A percentile compares a stretch with the other conserved stretches of the same genome.
phyloP scores from a whole-genome alignment of 2,888 invertebrate genomes.

The Philereme vetulata region DNA sequence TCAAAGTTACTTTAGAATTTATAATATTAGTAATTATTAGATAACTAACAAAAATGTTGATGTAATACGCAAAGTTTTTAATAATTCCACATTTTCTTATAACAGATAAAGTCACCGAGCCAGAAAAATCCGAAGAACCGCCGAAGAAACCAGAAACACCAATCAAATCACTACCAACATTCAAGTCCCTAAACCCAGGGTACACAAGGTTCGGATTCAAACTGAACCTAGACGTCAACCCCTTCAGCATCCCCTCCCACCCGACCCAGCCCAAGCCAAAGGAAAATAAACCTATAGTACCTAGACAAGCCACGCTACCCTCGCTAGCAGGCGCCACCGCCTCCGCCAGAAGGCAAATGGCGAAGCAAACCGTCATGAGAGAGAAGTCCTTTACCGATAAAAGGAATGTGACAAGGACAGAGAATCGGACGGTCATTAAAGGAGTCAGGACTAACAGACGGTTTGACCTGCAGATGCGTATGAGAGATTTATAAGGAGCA shows the following conservation, averaged over 20 bases:
- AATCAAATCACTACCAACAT: slow-evolving; percentile 47
- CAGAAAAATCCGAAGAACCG: slow-evolving; percentile 31
- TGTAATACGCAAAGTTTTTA: no score
- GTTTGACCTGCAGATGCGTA: slow-evolving; percentile 88
- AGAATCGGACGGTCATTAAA: slow-evolving; percentile 80
- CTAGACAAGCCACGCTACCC: slow-evolving; percentile 48
- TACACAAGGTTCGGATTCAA: slow-evolving; percentile 81
- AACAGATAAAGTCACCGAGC: slow-evolving; percentile 39
- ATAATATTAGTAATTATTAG: no score
- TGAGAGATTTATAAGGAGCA: slow-evolving; percentile 73
- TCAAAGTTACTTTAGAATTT: no score
- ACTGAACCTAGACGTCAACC: slow-evolving; percentile 68
- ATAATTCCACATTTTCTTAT: not conserved
- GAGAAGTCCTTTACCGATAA: slow-evolving; percentile 67
- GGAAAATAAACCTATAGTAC: slow-evolving; percentile 44
- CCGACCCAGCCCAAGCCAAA: slow-evolving; percentile 34
- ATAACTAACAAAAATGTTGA: no score
- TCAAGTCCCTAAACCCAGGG: slow-evolving; percentile 54
- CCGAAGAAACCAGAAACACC: slow-evolving; percentile 48
- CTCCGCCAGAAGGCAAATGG: slow-evolving; percentile 50
- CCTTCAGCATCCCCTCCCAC: slow-evolving; percentile 62
- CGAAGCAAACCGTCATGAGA: slow-evolving; percentile 65
- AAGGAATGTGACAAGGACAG: slow-evolving; percentile 57
- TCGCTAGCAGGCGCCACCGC: slow-evolving; percentile 60
- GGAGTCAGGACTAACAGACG: slow-evolving; percentile 89